Percentiles rank a stretch among this genome's conserved stretches.
These are phyloP conservation scores for Chionis minor DNA, from an alignment of 2,113 vertebrate species.

Conservation along the genomic window DNA sequence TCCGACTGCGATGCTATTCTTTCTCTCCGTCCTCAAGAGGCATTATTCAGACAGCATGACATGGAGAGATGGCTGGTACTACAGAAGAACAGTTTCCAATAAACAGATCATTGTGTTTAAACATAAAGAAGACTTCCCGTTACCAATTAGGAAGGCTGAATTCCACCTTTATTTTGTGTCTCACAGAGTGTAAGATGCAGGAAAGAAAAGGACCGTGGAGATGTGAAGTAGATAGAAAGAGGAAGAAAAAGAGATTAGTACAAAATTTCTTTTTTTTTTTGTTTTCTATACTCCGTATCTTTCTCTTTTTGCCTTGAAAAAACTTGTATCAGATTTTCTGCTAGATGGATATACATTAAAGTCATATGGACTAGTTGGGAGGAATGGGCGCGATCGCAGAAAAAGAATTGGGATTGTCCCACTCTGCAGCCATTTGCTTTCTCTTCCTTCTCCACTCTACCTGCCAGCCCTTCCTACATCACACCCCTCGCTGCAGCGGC, in stretches of 20 bases:
- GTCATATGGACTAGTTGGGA: not conserved
- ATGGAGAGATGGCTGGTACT: constrained; percentile 30
- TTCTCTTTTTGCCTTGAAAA: not conserved
- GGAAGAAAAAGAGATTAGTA: not conserved
- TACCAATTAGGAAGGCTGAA: not conserved
- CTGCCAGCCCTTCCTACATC: not conserved
- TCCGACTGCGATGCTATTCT: constrained; percentile 16
- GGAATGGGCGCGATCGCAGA: not conserved
- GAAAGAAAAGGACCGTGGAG: not conserved
- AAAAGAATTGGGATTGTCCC: not conserved
- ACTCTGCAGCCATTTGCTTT: not conserved
- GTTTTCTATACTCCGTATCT: not conserved
- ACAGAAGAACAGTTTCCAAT: constrained; percentile 46
- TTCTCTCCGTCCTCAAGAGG: constrained; percentile 26
- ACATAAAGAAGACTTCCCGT: constrained; percentile 43
- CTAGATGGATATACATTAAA: not conserved
- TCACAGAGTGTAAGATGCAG: not conserved
- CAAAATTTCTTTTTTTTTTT: not conserved
- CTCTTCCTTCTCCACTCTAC: not conserved
- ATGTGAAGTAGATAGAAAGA: not conserved
- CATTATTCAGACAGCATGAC: constrained; percentile 34
- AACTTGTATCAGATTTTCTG: not conserved
- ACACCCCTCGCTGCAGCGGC: not conserved
- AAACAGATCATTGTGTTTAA: constrained; percentile 45
- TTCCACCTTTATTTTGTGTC: constrained; percentile 17